Evolutionary conservation across 2,797 vertebrate genomes (phyloP).

Genomic region (Sebastes variabilis): DNA sequence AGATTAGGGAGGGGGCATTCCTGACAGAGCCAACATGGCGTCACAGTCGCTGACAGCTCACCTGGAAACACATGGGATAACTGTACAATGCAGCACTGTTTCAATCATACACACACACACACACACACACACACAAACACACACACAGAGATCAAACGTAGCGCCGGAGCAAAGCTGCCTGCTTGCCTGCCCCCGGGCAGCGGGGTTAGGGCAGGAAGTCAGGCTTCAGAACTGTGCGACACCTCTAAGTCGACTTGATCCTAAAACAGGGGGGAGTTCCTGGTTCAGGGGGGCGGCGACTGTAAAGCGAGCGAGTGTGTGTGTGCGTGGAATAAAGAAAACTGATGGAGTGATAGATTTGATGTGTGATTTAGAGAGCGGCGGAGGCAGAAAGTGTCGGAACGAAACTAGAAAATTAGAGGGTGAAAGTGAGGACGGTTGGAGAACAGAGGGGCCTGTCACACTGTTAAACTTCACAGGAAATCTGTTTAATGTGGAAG

Average conservation of each 20-base stretch:
- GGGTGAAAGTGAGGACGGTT: conserved; percentile 47
- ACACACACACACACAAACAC: conserved; percentile 30
- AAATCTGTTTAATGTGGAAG: conserved; percentile 72
- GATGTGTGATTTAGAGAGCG: conserved; percentile 57
- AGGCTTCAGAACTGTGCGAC: conserved; percentile 69
- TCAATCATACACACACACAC: conserved; percentile 50
- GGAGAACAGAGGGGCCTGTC: conserved; percentile 59
- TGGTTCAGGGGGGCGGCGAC: conserved; percentile 31
- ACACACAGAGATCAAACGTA: conserved; percentile 67
- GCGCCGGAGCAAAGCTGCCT: conserved; percentile 61
- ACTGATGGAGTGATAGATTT: conserved; percentile 56
- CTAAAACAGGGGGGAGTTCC: conserved; percentile 50
- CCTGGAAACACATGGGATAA: conserved; percentile 79
- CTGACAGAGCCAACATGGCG: conserved; percentile 75
- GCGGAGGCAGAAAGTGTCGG: conserved; percentile 38
- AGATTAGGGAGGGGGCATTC: conserved; percentile 75
- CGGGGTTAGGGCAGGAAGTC: conserved; percentile 73
- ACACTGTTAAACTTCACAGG: conserved; percentile 56
- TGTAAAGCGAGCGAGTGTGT: conserved; percentile 20
- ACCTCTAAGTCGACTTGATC: conserved; percentile 77
- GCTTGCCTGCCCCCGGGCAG: conserved; percentile 62
- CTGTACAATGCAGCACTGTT: conserved; percentile 75
- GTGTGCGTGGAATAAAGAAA: conserved; percentile 36
- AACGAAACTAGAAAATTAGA: conserved; percentile 44
- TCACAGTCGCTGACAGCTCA: conserved; percentile 79